Conservation (phyloP, 2,888 invertebrate species). For the Limnephilus marmoratus region DNA sequence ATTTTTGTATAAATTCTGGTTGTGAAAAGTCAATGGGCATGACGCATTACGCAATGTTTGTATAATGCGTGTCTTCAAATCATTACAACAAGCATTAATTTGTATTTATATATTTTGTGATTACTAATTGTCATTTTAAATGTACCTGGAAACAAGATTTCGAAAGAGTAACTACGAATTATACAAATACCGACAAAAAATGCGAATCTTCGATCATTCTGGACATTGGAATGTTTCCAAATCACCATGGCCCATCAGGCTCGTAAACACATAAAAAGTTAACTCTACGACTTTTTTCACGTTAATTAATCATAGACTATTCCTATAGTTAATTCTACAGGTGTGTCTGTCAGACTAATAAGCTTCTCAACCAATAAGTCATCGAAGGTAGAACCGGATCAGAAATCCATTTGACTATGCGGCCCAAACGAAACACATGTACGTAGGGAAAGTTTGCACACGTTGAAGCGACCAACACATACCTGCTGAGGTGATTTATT, state of each 20-base stretch:
- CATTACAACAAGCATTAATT: not conserved
- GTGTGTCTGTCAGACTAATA: conserved; percentile 42
- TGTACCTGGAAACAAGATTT: not conserved
- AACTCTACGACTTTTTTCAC: not conserved
- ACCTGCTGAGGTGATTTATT: too few relatives aligned
- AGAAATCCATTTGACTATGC: not conserved
- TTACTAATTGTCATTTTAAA: not conserved
- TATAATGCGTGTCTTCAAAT: not conserved
- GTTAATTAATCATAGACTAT: conserved; percentile 48
- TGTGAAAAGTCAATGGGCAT: not conserved
- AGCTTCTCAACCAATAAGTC: conserved; percentile 37
- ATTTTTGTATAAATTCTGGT: not conserved
- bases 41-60: not conserved
- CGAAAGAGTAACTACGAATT: not conserved
- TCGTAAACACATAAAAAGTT: conserved; percentile 34
- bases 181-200: conserved; percentile 26
- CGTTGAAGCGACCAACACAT: too few relatives aligned
- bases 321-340: conserved; percentile 40
- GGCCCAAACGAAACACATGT: not conserved
- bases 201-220: conserved; percentile 24
- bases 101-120: not conserved
- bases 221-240: conserved; percentile 10
- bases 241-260: not conserved
- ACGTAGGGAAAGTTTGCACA: too few relatives aligned
- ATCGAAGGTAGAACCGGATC: conserved; percentile 27